Evolutionary conservation across 2,797 vertebrate genomes (phyloP).

Genomic region (Alfaro cultratus): DNA sequence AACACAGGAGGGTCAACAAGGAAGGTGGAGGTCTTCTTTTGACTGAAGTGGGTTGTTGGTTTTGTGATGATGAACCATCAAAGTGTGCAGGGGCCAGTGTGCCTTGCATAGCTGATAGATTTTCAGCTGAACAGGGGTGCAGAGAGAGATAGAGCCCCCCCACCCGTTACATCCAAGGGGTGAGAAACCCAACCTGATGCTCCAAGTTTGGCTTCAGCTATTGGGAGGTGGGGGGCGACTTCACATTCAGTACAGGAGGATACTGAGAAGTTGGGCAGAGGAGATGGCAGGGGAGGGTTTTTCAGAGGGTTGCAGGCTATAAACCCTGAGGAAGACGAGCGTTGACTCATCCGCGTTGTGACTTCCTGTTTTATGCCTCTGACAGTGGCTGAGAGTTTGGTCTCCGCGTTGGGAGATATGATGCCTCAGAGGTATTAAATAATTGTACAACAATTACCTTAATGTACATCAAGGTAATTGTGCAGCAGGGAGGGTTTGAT

Average conservation of each 20-base stretch:
- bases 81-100: slow-evolving; percentile 47
- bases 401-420: slow-evolving; percentile 17
- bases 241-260: slow-evolving; percentile 16
- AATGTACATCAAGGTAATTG: neutral
- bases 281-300: slow-evolving; percentile 40
- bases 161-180: slow-evolving; percentile 14
- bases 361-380: slow-evolving; percentile 6
- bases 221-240: slow-evolving; percentile 51
- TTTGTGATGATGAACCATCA: slow-evolving; percentile 61
- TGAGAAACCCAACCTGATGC: slow-evolving; percentile 46
- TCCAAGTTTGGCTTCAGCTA: slow-evolving; percentile 75
- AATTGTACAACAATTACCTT: too few species aligned
- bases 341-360: slow-evolving; percentile 22
- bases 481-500: neutral
- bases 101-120: slow-evolving; percentile 76
- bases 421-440: neutral
- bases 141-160: neutral
- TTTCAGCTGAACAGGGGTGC: slow-evolving; percentile 32
- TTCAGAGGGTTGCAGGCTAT: slow-evolving; percentile 44
- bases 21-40: neutral
- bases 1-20: slow-evolving; percentile 5
- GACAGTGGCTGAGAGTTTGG: neutral
- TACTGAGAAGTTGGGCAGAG: slow-evolving; percentile 30
- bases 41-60: slow-evolving; percentile 33
- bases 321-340: slow-evolving; percentile 49